Evolutionary conservation across 64 coral and sea anemone species (phyloP), one percentile per base, ranked within the genome.

Genomic region (Cladopsammia gracilis): DNA sequence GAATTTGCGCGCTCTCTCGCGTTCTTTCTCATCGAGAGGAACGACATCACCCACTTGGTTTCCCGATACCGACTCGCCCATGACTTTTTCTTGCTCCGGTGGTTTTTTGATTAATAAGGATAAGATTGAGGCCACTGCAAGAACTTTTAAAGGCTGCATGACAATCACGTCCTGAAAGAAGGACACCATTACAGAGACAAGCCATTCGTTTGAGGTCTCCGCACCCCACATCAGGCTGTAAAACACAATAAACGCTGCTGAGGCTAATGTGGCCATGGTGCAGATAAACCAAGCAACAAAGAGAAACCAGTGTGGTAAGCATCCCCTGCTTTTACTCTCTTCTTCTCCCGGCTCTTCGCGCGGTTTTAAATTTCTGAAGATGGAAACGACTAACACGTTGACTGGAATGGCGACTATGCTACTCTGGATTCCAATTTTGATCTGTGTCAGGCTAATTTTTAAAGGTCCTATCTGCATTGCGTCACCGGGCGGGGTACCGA

Each of bases 341-440:
- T 64, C 78, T 5, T 76, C 11, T 10, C 50, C 72, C 5, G 19
- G 48, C 9, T 49, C 10, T 20, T 56, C 59, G 5, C 45, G 16
- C 44, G 78, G 77, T 58, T 87, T 93, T 23, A 93, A 65, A 52
- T 87, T 86, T 59, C 91, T 93, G 47, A 93, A 93, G 47, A 93
- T 93, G 8, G 91, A 86, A 34, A 93, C 91, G 19, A 93, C 85
- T 2, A 93, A 11, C 6, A 93, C 85, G 72, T 93, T 93, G 1
- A 93, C 91, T 44, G 91, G 91, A 69, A 93, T 93, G n/a, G 91
- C 91, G 9, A 93, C 72, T 10, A 93, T 86, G 43, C 91, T 93
- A 45, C 91, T 93, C 43, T 93, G 91, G 26, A 93, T 93, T 42
- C 91, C 91, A 45, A 93, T 92, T 73, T 92, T 92, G 46, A 92